Conservation (phyloP, 2,888 invertebrate species). For the Trachelus troglodyta region DNA sequence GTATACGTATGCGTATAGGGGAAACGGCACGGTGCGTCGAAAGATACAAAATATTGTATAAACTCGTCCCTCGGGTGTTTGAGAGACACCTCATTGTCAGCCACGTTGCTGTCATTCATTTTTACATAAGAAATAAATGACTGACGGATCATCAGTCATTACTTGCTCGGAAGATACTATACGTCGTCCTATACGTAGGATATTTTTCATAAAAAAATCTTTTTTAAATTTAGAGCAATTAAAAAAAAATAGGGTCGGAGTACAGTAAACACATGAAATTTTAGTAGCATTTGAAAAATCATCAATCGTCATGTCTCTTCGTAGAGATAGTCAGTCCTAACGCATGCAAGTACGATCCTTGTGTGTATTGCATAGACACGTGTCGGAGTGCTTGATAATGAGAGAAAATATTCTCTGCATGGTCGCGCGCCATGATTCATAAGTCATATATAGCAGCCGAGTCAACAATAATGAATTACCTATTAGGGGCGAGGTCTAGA, state of each 20-base stretch:
- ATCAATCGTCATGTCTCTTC: neutral
- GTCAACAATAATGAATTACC: conserved; percentile 5
- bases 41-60: neutral
- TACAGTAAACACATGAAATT: neutral
- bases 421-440: conserved; percentile 3
- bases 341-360: neutral
- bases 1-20: neutral
- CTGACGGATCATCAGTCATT: neutral
- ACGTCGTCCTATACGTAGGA: too few species aligned
- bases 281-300: neutral
- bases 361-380: neutral
- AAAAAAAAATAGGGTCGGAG: too few species aligned
- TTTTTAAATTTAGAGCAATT: too few species aligned
- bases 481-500: neutral
- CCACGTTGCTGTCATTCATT: neutral
- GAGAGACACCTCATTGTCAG: too few species aligned
- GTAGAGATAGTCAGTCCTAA: neutral
- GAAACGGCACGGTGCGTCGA: neutral
- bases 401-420: conserved; percentile 2
- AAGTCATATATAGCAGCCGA: neutral
- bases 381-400: neutral
- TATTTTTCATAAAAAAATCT: too few species aligned
- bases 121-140: neutral
- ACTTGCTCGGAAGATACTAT: too few species aligned
- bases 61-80: too few species aligned